Evolutionary conservation across 2,888 invertebrate genomes (phyloP).

Genomic region (Rhaphigaster nebulosa): DNA sequence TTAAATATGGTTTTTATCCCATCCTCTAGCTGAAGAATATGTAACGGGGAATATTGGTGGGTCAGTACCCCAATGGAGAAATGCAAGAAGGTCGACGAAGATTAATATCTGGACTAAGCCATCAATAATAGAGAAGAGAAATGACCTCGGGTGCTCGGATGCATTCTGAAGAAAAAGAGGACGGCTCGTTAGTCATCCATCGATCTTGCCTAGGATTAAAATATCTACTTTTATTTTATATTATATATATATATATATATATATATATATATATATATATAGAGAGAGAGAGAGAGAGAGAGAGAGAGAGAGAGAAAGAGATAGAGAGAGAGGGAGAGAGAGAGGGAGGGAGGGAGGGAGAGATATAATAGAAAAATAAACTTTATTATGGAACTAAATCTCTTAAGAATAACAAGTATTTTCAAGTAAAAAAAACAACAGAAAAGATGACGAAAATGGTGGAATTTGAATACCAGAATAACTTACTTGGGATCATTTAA

Average conservation of each 20-base stretch:
- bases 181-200: not conserved
- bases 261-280: too few relatives aligned
- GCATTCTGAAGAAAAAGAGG: not conserved
- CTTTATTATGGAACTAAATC: too few relatives aligned
- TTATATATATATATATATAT: not conserved
- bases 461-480: too few relatives aligned
- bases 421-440: too few relatives aligned
- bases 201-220: not conserved
- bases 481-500: too few relatives aligned
- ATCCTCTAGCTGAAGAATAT: not conserved
- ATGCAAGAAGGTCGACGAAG: not conserved
- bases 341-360: too few relatives aligned
- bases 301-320: too few relatives aligned
- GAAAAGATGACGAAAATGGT: too few relatives aligned
- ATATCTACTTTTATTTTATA: slow-evolving; percentile 1
- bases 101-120: not conserved
- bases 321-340: too few relatives aligned
- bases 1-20: not conserved
- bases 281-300: too few relatives aligned
- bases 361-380: too few relatives aligned
- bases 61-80: not conserved
- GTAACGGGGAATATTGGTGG: not conserved
- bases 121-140: not conserved
- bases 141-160: not conserved
- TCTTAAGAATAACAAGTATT: too few relatives aligned